phyloP scores from a whole-genome alignment of 2,113 vertebrate genomes.

The Nerophis ophidion region DNA sequence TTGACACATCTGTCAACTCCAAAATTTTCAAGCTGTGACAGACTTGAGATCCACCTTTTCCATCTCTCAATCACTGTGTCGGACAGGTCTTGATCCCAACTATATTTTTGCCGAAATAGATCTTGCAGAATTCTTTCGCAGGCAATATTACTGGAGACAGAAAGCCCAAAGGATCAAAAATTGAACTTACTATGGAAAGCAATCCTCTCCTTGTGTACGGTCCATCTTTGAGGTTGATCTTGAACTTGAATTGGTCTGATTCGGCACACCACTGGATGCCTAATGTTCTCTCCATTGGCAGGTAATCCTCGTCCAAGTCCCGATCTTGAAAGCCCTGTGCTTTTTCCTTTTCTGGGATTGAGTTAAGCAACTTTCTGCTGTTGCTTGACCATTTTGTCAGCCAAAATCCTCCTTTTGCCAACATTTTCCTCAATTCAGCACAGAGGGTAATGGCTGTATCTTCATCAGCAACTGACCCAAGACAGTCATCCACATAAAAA shows the following conservation, averaged over 20 bases:
- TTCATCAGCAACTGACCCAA: conserved; percentile 15
- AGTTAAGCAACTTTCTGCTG: neutral
- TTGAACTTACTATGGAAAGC: conserved; percentile 12
- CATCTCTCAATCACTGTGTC: too few relatives aligned
- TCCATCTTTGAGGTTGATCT: neutral
- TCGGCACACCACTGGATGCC: conserved; percentile 14
- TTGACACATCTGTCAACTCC: conserved; percentile 27
- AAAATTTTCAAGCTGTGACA: too few relatives aligned
- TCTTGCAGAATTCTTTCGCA: too few relatives aligned
- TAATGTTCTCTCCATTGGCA: conserved; percentile 16
- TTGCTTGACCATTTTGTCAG: conserved; percentile 7
- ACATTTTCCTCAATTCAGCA: too few relatives aligned
- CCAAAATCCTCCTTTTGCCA: conserved; percentile 10
- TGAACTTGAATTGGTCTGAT: conserved; percentile 8
- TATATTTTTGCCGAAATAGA: too few relatives aligned
- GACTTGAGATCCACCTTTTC: too few relatives aligned
- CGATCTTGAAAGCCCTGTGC: conserved; percentile 9
- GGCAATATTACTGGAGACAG: too few relatives aligned
- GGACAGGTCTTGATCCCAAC: too few relatives aligned
- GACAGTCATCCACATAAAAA: conserved; percentile 21
- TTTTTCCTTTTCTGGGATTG: conserved; percentile 8
- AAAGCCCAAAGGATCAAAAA: too few relatives aligned
- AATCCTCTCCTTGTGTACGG: too few relatives aligned
- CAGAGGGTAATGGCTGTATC: conserved; percentile 4
- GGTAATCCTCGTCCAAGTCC: conserved; percentile 13